A percentile compares a stretch with the other conserved stretches of the same genome.
Conservation (phyloP, 1,140 invertebrate genomes). For the Papilio aristodemus region DNA sequence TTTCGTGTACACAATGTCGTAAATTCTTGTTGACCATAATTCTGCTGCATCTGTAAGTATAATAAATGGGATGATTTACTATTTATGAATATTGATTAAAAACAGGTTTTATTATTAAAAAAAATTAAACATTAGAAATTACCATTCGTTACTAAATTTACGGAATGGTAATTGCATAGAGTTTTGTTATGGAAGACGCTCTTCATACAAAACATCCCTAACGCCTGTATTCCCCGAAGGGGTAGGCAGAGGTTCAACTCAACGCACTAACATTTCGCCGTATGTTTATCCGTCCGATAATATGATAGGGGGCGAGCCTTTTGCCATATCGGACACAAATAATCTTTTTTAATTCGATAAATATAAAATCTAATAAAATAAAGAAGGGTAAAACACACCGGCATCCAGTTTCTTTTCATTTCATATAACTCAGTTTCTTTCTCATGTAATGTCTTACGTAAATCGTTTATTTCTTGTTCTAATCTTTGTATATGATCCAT, state of each 20-base stretch:
- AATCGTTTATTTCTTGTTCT: slow-evolving; percentile 57
- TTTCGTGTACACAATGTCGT: slow-evolving; percentile 55
- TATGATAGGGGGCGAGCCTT: too few relatives aligned
- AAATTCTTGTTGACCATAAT: slow-evolving; percentile 26
- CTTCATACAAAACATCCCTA: too few relatives aligned
- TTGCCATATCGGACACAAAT: too few relatives aligned
- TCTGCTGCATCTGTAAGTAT: slow-evolving; percentile 22
- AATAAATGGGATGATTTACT: neutral
- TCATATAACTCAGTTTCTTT: slow-evolving; percentile 59
- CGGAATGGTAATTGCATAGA: too few relatives aligned
- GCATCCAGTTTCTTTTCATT: slow-evolving; percentile 47
- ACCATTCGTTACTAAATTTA: neutral
- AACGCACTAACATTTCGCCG: too few relatives aligned
- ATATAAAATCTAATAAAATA: neutral
- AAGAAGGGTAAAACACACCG: slow-evolving; percentile 39
- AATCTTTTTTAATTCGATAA: neutral
- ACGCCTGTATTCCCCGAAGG: too few relatives aligned
- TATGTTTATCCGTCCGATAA: too few relatives aligned
- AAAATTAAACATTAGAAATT: neutral
- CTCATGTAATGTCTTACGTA: slow-evolving; percentile 51
- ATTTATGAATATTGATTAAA: too few relatives aligned
- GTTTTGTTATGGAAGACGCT: too few relatives aligned
- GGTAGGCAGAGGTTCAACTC: too few relatives aligned
- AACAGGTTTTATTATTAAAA: too few relatives aligned
- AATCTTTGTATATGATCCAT: slow-evolving; percentile 57